Conservation (phyloP, 1,140 invertebrate species). For the Zaprionus tsacasi region DNA sequence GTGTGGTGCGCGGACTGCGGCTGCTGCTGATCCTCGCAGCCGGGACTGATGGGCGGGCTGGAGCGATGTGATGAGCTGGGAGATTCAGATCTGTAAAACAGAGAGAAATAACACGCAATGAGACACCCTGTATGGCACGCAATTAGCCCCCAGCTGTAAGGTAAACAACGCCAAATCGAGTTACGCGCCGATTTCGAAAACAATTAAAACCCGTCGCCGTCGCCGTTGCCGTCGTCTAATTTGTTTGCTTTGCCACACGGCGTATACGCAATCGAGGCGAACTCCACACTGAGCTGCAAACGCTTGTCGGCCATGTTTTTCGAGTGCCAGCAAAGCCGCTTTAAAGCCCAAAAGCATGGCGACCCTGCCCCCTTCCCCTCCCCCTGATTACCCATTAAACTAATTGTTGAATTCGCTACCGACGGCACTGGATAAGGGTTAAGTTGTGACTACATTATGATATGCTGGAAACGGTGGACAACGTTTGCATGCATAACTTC, state of each 20-base stretch:
- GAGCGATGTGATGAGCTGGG: conserved; percentile 83
- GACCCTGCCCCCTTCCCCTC: not conserved
- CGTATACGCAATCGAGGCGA: conserved; percentile 68
- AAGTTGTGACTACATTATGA: not conserved
- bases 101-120: not conserved
- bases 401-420: conserved; percentile 23
- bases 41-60: conserved; percentile 83
- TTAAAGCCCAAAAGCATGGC: conserved; percentile 54
- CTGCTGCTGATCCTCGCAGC: conserved; percentile 83
- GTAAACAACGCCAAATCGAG: conserved; percentile 45
- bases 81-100: conserved; percentile 75
- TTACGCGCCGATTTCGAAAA: conserved; percentile 65
- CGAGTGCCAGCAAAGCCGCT: conserved; percentile 70
- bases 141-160: conserved; percentile 51
- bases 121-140: conserved; percentile 53
- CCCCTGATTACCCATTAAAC: not conserved
- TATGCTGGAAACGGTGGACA: too few relatives aligned
- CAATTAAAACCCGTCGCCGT: conserved; percentile 55
- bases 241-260: conserved; percentile 69
- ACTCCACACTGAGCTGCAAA: not conserved
- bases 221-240: conserved; percentile 43
- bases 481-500: too few relatives aligned
- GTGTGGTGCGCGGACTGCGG: conserved; percentile 46
- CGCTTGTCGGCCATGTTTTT: conserved; percentile 68
- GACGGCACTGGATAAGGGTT: not conserved